Evolutionary conservation across 2,888 invertebrate genomes (phyloP).

Genomic region (Mesorhabditis spiculigera): DNA sequence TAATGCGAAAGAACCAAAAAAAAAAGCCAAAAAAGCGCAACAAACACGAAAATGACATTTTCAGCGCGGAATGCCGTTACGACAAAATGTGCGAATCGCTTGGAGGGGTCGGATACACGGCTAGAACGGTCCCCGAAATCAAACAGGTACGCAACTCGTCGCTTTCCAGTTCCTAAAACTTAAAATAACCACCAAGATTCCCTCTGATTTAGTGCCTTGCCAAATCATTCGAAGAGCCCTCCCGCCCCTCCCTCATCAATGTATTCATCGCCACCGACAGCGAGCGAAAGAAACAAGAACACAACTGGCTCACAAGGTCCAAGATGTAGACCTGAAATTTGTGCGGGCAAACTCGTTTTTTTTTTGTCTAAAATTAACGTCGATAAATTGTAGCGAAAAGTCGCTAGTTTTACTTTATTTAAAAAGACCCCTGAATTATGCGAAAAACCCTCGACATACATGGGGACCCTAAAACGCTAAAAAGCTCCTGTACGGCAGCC

Average conservation of each 20-base stretch:
- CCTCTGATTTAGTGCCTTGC: conserved; percentile 13
- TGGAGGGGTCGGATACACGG: conserved; percentile 76
- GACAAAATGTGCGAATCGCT: conserved; percentile 86
- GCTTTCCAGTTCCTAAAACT: background rate
- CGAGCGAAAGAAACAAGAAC: conserved; percentile 83
- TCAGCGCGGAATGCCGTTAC: no score
- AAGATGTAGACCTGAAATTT: conserved; percentile 68
- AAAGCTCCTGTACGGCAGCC: no score
- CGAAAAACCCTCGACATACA: no score
- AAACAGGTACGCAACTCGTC: conserved; percentile 64
- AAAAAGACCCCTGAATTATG: no score
- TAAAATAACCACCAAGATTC: background rate
- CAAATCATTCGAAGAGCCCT: conserved; percentile 55
- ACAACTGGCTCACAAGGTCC: conserved; percentile 87
- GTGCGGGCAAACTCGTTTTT: no score
- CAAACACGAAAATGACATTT: no score
- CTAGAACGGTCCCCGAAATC: conserved; percentile 75
- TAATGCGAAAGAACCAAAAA: no score
- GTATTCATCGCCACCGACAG: conserved; percentile 83
- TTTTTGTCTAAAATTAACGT: no score
- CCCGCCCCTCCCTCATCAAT: conserved; percentile 82
- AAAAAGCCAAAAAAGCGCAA: no score
- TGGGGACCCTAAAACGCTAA: no score
- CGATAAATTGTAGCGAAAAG: no score
- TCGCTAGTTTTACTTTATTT: no score